phyloP scores from a whole-genome alignment of 1,140 invertebrate species.

The Nylanderia fulva region DNA sequence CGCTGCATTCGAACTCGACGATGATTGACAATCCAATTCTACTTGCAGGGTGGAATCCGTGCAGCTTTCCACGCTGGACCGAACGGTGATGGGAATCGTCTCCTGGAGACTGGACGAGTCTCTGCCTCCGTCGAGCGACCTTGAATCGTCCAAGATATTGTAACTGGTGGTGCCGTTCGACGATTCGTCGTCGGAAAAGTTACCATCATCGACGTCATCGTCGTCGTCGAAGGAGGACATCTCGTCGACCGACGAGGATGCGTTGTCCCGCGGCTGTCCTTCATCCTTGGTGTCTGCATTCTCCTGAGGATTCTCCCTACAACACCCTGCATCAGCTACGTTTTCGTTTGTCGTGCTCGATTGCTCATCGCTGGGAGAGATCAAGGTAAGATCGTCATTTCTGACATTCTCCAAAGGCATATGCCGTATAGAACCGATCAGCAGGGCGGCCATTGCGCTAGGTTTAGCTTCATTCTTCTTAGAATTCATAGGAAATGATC shows the following conservation, averaged over 20 bases:
- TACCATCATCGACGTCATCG: slow-evolving; percentile 73
- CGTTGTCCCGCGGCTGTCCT: not conserved
- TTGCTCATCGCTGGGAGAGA: not conserved
- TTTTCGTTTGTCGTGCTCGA: not conserved
- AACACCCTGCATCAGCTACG: too few relatives aligned
- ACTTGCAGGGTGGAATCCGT: slow-evolving; percentile 22
- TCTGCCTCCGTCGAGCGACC: slow-evolving; percentile 57
- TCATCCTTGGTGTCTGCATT: not conserved
- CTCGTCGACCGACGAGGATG: not conserved
- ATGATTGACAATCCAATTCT: slow-evolving; percentile 2
- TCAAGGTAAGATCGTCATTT: slow-evolving; percentile 81
- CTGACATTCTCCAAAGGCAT: slow-evolving; percentile 86
- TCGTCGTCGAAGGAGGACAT: slow-evolving; percentile 82
- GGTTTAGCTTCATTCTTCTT: slow-evolving; percentile 85
- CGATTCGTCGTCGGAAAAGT: slow-evolving; percentile 73
- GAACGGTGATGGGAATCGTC: not conserved
- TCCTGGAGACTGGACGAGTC: not conserved
- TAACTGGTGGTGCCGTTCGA: slow-evolving; percentile 82
- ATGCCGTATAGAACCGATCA: slow-evolving; percentile 88
- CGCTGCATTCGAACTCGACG: not conserved
- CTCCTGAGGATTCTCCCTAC: not conserved
- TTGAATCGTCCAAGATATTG: slow-evolving; percentile 78
- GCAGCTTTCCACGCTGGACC: slow-evolving; percentile 36
- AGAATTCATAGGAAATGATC: slow-evolving; percentile 64
- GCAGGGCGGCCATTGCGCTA: slow-evolving; percentile 87